Conservation (phyloP, 2,797 vertebrate species). For the Poeciliopsis turneri region DNA sequence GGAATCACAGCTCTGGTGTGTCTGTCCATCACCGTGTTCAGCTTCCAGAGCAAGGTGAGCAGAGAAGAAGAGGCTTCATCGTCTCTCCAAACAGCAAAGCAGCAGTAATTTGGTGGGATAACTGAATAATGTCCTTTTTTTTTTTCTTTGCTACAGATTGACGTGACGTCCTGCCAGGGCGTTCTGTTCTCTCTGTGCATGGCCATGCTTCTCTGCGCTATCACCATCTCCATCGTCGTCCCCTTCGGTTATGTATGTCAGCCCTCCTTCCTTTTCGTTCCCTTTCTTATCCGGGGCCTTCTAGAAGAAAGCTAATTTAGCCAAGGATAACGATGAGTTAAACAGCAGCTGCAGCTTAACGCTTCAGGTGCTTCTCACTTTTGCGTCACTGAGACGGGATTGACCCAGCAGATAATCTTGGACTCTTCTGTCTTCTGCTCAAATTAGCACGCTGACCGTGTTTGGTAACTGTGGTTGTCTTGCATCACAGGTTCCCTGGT, state of each 20-base stretch:
- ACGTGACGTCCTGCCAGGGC: constrained; percentile 92
- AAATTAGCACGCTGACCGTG: constrained; percentile 47
- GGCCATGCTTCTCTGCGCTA: constrained; percentile 88
- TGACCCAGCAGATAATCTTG: constrained; percentile 54
- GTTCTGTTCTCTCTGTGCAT: constrained; percentile 89
- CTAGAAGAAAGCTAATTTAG: constrained; percentile 30
- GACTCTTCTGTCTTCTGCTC: constrained; percentile 19
- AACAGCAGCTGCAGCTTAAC: constrained; percentile 33
- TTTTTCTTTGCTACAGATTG: constrained; percentile 78
- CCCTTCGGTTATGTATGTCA: constrained; percentile 92
- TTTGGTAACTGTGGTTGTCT: constrained; percentile 47
- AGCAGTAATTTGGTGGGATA: neutral
- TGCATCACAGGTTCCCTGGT: constrained; percentile 87
- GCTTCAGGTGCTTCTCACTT: constrained; percentile 15
- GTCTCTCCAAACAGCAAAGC: neutral
- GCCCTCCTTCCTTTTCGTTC: neutral
- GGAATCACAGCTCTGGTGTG: constrained; percentile 92
- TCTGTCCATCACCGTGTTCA: constrained; percentile 91
- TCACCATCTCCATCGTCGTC: constrained; percentile 86
- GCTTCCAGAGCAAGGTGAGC: constrained; percentile 93
- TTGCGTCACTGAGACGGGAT: constrained; percentile 40
- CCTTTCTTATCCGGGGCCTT: neutral
- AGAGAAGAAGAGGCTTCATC: neutral
- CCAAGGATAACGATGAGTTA: constrained; percentile 21
- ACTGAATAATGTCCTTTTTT: no score